Evolutionary conservation across 2,113 vertebrate species (phyloP), one percentile per base, ranked within the genome.

Genomic region (Cinclus mexicanus): DNA sequence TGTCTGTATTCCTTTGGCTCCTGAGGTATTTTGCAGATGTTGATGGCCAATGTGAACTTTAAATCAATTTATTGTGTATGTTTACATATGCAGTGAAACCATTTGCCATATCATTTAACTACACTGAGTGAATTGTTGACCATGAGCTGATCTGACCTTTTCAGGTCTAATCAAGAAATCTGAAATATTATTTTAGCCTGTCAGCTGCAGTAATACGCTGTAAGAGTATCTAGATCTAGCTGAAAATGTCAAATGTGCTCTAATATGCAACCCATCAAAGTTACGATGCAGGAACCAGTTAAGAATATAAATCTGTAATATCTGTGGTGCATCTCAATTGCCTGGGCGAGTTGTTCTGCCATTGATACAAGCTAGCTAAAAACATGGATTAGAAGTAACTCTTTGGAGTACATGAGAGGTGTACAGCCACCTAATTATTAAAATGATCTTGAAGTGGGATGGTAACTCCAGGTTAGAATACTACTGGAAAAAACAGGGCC

Each of bases 211-310:
- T 87, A 89, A 84, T 79, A 29, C 69, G 69, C 68, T n/a, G 67
- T 49, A 68, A 88, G 87, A 59, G 41, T 93, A 67, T 93, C 71
- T 60, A 61, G 50, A 72, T 91, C 80, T 85, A 86, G 47, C 42
- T 35, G 83, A 94, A 96, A 96, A 96, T 96, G 92, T 94, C 94
- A 96, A 83, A 56, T n/a, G 23, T 10, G 8, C 46, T 67, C 79
- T 94, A 92, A 94, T 95, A 68, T 87, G 84, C 96, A 95, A 87
- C 89, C 90, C 94, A 88, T 96, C 97, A 93, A 93, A 95, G 72
- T 89, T 87, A 80, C 17, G 55, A 92, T 64, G 89, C 83, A 77
- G 44, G 80, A 84, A 65, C 93, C 63, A 46, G 39, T 86, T 77
- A 83, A 88, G 93, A 97, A 83, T 86, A 83, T 82, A 79, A 95